phyloP scores from a whole-genome alignment of 1,140 invertebrate species.

The Manduca sexta region DNA sequence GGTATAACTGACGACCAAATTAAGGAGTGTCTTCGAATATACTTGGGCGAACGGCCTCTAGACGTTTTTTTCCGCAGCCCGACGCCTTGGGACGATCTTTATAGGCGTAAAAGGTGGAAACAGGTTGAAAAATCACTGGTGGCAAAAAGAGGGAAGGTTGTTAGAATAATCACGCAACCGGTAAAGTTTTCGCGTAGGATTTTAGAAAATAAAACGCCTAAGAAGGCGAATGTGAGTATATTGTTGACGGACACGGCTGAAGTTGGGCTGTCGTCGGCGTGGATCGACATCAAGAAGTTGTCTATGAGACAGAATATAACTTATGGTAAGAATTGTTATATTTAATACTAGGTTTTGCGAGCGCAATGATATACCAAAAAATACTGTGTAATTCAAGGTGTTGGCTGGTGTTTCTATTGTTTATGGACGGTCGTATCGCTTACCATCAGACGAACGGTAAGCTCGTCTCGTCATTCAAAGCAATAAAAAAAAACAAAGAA shows the following conservation, averaged over 20 bases:
- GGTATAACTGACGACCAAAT: background rate
- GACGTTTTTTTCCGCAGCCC: background rate
- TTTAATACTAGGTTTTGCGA: too few relatives aligned
- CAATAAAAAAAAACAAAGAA: too few relatives aligned
- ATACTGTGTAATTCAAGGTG: too few relatives aligned
- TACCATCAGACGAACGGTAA: too few relatives aligned
- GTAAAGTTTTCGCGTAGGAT: background rate
- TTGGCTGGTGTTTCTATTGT: too few relatives aligned
- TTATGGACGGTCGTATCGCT: too few relatives aligned
- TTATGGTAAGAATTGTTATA: too few relatives aligned
- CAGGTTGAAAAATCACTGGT: background rate
- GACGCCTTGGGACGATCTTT: background rate
- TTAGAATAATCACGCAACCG: background rate
- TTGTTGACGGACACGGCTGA: background rate
- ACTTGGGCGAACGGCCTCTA: background rate
- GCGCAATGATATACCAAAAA: too few relatives aligned
- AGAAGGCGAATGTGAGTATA: background rate
- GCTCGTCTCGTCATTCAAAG: too few relatives aligned
- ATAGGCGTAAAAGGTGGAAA: background rate
- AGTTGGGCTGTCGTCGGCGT: background rate
- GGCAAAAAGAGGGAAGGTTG: background rate
- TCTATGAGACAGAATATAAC: too few relatives aligned
- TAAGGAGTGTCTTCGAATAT: background rate
- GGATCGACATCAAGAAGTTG: background rate
- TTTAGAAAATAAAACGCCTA: background rate